Evolutionary conservation across 2,113 vertebrate species (phyloP).

Genomic region (Tetrao urogallus): DNA sequence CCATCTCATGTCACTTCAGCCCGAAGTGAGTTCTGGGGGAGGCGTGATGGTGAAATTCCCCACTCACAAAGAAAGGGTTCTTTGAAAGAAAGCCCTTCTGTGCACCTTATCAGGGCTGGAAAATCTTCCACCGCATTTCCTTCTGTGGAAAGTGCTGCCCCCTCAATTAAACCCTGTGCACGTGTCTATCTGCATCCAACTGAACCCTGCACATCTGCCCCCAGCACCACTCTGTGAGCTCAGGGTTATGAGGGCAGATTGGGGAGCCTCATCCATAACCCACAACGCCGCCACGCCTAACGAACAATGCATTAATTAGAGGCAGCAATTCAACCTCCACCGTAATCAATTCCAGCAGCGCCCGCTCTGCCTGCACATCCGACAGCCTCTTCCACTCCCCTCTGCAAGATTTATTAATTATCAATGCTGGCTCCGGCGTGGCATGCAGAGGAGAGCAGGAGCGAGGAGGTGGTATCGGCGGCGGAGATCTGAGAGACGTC

Average conservation of each 20-base stretch:
- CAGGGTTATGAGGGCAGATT: conserved; percentile 49
- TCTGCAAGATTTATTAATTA: conserved; percentile 59
- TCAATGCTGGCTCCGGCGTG: not conserved
- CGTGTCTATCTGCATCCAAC: not conserved
- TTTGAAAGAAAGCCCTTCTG: too few species aligned
- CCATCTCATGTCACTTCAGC: not conserved
- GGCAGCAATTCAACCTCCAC: not conserved
- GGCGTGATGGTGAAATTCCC: not conserved
- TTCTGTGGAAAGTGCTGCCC: not conserved
- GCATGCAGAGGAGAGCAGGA: not conserved
- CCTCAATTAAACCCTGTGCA: not conserved
- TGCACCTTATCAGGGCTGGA: too few species aligned
- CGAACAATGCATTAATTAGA: conserved; percentile 52
- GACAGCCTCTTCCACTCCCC: conserved; percentile 34
- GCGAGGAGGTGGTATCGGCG: not conserved
- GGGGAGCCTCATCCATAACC: conserved; percentile 36
- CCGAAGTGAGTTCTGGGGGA: not conserved
- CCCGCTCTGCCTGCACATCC: conserved; percentile 13
- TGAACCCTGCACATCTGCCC: not conserved
- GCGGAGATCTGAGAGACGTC: not conserved
- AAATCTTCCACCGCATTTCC: not conserved
- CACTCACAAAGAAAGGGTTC: too few species aligned
- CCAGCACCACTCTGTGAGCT: not conserved
- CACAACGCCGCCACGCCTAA: not conserved
- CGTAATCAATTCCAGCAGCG: conserved; percentile 24